Evolutionary conservation across 2,113 vertebrate genomes (phyloP).

Genomic region (Pleuronectes platessa): DNA sequence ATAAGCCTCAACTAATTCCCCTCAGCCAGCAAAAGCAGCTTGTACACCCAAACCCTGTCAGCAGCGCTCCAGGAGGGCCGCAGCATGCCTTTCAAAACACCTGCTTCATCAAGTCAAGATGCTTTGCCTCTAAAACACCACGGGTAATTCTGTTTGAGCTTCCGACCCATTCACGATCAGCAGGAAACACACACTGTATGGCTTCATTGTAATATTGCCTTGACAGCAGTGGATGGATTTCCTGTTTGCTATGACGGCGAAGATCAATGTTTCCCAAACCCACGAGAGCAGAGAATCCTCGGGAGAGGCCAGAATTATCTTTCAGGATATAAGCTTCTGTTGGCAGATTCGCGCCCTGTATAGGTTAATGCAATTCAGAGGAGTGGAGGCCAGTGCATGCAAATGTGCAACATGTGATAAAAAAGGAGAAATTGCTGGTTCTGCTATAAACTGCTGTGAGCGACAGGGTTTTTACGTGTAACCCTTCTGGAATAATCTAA

Average conservation of each 20-base stretch:
- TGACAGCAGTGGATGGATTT: conserved; percentile 67
- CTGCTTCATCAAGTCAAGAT: conserved; percentile 52
- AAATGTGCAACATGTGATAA: conserved; percentile 56
- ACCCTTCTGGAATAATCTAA: conserved; percentile 72
- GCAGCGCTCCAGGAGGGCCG: neutral
- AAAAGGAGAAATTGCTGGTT: conserved; percentile 48
- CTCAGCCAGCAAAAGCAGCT: too few relatives aligned
- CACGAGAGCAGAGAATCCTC: conserved; percentile 53
- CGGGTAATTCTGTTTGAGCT: conserved; percentile 55
- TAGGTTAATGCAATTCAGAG: conserved; percentile 68
- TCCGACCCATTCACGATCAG: conserved; percentile 43
- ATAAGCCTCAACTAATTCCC: too few relatives aligned
- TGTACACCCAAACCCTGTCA: too few relatives aligned
- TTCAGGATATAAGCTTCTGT: conserved; percentile 69
- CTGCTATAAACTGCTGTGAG: conserved; percentile 43
- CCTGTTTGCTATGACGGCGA: conserved; percentile 56
- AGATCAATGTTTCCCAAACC: conserved; percentile 58
- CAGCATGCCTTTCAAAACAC: conserved; percentile 45
- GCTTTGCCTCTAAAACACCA: conserved; percentile 34
- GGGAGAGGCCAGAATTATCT: conserved; percentile 64
- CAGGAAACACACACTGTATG: conserved; percentile 50
- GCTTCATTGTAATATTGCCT: conserved; percentile 65
- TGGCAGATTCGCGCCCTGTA: conserved; percentile 63
- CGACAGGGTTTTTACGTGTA: conserved; percentile 58
- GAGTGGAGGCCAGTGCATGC: conserved; percentile 58